Base-by-base conservation (phyloP, 1,140 invertebrate genomes). In the Melitaea cinxia region DNA sequence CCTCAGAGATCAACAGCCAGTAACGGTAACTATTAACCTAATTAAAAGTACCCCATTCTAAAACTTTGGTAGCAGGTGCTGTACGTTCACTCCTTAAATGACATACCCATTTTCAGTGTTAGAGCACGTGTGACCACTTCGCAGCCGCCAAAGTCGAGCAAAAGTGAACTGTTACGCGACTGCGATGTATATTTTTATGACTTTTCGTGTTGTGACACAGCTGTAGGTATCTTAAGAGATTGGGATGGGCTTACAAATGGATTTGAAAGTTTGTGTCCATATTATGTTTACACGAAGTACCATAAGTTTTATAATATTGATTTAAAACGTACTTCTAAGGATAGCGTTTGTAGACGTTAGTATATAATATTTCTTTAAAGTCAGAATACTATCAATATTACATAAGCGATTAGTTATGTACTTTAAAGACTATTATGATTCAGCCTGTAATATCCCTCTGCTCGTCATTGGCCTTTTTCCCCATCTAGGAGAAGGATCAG, bases 161-260 rank as follows among this genome's bases (percentile, higher is more conserved):
- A 79, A 83, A 83, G 70, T 77, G 67, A 83, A 82, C 77, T 82
- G 79, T 79, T 81, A 80, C 78, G 78, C 58, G 71, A 78, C 67
- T 75, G 63, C 75, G 76, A 67, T 77, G 75, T 80, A 83, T 83
- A 83, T 79, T 85, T 85, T 84, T 83, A 85, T 78, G 85, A 77
- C 60, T 68, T 59, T 66, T 53, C 30, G 57, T 63, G 19, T 23
- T 21, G 57, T 23, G 65, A 61, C 73, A 68, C 82, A 85, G 80
- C 73, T 85, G 82, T n/a, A n/a, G n/a, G n/a, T 53, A 42, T 69
- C 75, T 76, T 80, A 77, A 81, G 75, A 78, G 76, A 84, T 86
- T 84, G 76, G 52, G 65, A 73, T 70, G 62, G 65, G 50, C 65
- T 75, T 68, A 21, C 45, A 63, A 69, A 58, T 62, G 52, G 45